A percentile compares a stretch with the other conserved stretches of the same genome.
Evolutionary conservation across 2,888 invertebrate genomes (phyloP).

Genomic region (Platycnemis pennipes): DNA sequence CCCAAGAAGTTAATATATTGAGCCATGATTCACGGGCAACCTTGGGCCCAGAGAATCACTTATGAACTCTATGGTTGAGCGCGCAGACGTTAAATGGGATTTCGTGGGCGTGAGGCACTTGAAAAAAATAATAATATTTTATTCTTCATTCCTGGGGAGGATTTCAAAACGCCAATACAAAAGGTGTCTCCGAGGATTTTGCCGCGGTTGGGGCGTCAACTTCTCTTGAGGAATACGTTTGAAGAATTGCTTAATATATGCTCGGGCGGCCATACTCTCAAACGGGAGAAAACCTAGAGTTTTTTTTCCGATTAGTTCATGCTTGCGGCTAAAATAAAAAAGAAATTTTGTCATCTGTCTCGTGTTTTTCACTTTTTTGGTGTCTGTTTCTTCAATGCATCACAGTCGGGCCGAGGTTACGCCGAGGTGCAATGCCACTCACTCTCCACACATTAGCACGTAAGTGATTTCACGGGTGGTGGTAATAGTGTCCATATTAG

Average conservation of each 20-base stretch:
- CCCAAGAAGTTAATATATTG: background rate
- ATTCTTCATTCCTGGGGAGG: background rate
- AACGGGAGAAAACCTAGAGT: background rate
- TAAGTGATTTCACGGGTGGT: no score
- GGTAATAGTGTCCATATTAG: no score
- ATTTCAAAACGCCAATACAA: background rate
- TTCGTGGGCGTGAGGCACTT: background rate
- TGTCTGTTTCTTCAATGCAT: background rate
- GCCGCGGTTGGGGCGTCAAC: background rate
- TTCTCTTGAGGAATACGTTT: background rate
- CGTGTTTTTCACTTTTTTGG: background rate
- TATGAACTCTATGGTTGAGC: background rate
- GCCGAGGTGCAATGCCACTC: no score
- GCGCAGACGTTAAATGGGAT: slow-evolving; percentile 16
- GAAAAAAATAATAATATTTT: background rate
- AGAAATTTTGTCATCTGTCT: background rate
- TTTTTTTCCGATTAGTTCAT: background rate
- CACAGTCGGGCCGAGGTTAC: no score
- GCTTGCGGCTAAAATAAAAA: background rate
- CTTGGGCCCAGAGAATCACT: slow-evolving; percentile 19
- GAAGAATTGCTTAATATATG: background rate
- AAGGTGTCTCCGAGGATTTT: background rate
- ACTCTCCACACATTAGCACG: no score
- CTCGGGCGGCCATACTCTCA: background rate
- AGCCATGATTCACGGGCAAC: slow-evolving; percentile 2